Evolutionary conservation across 2,797 vertebrate genomes (phyloP).

Genomic region (Tachyglossus aculeatus): DNA sequence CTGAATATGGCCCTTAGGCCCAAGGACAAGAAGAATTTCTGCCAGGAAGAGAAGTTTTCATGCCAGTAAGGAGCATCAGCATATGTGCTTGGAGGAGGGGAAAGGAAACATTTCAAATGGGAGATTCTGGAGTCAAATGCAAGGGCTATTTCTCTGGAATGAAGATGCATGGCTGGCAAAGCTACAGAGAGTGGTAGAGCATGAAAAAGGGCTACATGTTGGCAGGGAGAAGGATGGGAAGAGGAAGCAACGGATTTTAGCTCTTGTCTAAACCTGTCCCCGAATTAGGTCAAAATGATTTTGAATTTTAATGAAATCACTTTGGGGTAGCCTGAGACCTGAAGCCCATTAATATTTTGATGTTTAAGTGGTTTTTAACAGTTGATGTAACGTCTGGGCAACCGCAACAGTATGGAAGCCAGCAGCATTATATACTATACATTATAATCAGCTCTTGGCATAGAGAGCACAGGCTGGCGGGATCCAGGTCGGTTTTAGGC

Average conservation of each 20-base stretch:
- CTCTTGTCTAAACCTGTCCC: conserved; percentile 34
- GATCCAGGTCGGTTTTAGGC: conserved; percentile 38
- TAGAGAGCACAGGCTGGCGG: conserved; percentile 3
- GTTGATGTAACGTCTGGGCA: conserved; percentile 50
- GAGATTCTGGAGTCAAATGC: conserved; percentile 56
- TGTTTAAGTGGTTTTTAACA: conserved; percentile 50
- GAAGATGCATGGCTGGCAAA: conserved; percentile 37
- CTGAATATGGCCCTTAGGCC: conserved; percentile 71
- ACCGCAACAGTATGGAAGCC: conserved; percentile 38
- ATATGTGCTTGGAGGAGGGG: conserved; percentile 49
- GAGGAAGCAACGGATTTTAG: conserved; percentile 17
- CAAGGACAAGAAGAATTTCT: conserved; percentile 67
- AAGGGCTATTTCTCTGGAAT: conserved; percentile 15
- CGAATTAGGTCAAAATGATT: conserved; percentile 58
- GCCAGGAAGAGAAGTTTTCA: conserved; percentile 66
- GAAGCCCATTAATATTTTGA: conserved; percentile 52
- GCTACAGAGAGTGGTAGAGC: conserved; percentile 23
- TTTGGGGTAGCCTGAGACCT: conserved; percentile 46
- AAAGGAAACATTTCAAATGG: conserved; percentile 40
- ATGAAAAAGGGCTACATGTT: no score
- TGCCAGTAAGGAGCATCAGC: conserved; percentile 60
- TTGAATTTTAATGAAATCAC: conserved; percentile 59
- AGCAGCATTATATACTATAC: conserved; percentile 51
- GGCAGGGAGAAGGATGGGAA: neutral
- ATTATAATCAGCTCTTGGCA: conserved; percentile 54